phyloP scores from a whole-genome alignment of 2,888 invertebrate genomes.

The Papilio demoleus region DNA sequence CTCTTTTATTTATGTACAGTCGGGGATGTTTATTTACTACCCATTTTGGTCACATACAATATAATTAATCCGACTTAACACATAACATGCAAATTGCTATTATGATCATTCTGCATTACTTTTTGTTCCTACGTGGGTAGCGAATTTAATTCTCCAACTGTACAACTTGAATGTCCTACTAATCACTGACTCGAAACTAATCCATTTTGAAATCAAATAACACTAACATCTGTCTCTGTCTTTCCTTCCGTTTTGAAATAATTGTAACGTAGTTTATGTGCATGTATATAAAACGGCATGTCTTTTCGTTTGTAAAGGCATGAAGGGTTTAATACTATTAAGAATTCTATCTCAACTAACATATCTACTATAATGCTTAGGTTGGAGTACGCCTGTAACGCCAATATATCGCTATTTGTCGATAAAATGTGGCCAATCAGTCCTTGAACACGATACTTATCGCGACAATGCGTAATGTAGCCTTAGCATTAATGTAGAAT shows the following conservation, averaged over 20 bases:
- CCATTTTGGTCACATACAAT: not conserved
- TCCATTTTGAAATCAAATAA: constrained; percentile 8
- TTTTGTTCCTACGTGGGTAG: not conserved
- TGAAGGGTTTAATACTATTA: not conserved
- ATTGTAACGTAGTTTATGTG: constrained; percentile 27
- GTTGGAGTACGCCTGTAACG: no score
- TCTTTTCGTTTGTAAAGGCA: constrained; percentile 7
- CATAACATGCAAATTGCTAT: no score
- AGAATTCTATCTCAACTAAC: not conserved
- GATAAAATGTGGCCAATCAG: no score
- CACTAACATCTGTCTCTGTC: constrained; percentile 29
- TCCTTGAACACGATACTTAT: no score
- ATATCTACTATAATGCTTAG: not conserved
- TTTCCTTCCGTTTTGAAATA: constrained; percentile 22
- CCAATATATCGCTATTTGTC: no score
- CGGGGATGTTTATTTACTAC: not conserved
- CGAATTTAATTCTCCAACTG: not conserved
- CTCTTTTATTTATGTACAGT: constrained; percentile 53
- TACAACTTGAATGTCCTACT: constrained; percentile 42
- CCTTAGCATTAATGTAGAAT: not conserved
- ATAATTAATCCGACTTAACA: no score
- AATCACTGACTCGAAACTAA: constrained; percentile 27
- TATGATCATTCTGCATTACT: no score
- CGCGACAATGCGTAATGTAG: no score
- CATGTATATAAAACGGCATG: constrained; percentile 33